phyloP scores from a whole-genome alignment of 2,888 invertebrate genomes.

The Agonopterix arenella region DNA sequence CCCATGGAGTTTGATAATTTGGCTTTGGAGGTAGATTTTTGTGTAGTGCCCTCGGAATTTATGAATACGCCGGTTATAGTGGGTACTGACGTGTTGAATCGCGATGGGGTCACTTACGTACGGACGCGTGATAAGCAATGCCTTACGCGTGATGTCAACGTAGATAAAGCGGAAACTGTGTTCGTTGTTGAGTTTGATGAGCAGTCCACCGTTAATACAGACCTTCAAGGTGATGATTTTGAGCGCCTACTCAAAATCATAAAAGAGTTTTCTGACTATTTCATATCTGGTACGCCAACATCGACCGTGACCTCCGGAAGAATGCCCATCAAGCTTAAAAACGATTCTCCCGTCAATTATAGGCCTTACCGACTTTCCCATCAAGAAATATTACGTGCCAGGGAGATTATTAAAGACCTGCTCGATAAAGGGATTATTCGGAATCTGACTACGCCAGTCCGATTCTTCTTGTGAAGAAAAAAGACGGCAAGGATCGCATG shows the following conservation, averaged over 20 bases:
- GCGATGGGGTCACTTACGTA: constrained; percentile 17
- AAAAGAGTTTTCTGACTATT: neutral
- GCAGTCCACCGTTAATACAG: neutral
- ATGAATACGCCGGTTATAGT: constrained; percentile 17
- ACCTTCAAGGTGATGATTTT: neutral
- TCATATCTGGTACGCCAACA: constrained; percentile 1
- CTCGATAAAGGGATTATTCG: neutral
- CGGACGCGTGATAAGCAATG: neutral
- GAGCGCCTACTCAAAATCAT: neutral
- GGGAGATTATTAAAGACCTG: neutral
- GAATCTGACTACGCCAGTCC: neutral
- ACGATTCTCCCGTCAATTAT: constrained; percentile 1
- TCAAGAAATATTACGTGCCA: neutral
- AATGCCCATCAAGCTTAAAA: constrained; percentile 1
- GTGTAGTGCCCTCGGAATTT: constrained; percentile 12
- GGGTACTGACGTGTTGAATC: constrained; percentile 19
- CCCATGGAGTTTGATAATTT: constrained; percentile 11
- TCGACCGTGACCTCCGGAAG: constrained; percentile 1
- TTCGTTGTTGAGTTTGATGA: neutral
- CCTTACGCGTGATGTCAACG: neutral
- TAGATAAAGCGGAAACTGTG: neutral
- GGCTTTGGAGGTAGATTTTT: constrained; percentile 15
- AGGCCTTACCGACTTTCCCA: constrained; percentile 1
- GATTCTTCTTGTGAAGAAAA: neutral
- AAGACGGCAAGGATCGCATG: neutral